Base-by-base conservation (phyloP, 1,140 invertebrate species). In the Drosophila novamexicana region DNA sequence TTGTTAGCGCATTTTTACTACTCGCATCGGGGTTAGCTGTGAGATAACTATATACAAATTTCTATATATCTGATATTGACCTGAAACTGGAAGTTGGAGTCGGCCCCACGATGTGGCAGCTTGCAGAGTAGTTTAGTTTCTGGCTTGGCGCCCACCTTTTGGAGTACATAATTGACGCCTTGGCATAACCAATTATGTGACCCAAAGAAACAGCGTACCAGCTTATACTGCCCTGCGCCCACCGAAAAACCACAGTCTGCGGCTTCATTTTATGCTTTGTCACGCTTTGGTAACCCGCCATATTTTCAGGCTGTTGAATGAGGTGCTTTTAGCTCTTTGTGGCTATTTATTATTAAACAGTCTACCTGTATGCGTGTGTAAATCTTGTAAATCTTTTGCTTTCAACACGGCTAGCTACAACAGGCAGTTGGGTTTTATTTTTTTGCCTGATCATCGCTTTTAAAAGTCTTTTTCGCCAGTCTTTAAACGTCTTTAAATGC, bases 341-440 rank as follows among this genome's bases (percentile, higher is more conserved):
- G 58, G 74, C 81, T 77, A 88, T 86, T 88, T 79, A 79, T 79
- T 86, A 76, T 86, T 85, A 71, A 74, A 79, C 76, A 77, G 88
- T 71, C 45, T 39, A 29, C 56, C 45, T 29, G 50, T 56, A 39
- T 44, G 37, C 36, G 56, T 78, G 76, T 83, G 73, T 77, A 89
- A 88, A 88, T 88, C 83, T 88, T 88, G 83, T 86, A 86, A 86
- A 88, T 88, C 79, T 83, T 64, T 71, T 70, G 77, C 83, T 89
- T 89, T 88, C 84, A 77, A 71, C 84, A 52, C 76, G 62, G 44
- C 32, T 72, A 81, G 32, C 50, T 67, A 44, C 12, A 14, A 12
- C 45, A 16, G 14, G 49, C n/a, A 44, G 34, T 40, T 45, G 52
- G 32, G 6, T 54, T 29, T 56, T 29, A 29, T 29, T 29, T 56